phyloP scores from a whole-genome alignment of 2,113 vertebrate species.

The Saimiri boliviensis region DNA sequence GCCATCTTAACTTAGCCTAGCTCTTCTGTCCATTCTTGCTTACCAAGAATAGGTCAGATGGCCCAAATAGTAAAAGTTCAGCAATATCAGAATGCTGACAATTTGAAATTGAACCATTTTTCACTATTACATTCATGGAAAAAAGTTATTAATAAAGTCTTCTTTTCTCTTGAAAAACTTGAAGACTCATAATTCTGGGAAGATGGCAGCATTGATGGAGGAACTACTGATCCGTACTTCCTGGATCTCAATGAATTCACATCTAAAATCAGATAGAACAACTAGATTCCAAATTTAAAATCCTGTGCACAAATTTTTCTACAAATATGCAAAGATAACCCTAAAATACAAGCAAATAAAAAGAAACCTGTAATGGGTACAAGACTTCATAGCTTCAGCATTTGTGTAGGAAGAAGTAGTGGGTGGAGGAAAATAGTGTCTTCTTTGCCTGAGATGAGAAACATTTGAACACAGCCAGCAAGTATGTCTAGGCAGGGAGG shows the following conservation, averaged over 20 bases:
- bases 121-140: background rate
- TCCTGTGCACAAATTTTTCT: background rate
- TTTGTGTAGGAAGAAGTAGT: background rate
- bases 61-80: background rate
- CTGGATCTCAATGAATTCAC: background rate
- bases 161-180: background rate
- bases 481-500: background rate
- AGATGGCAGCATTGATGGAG: background rate
- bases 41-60: background rate
- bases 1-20: background rate
- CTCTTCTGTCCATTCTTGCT: background rate
- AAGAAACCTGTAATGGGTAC: background rate
- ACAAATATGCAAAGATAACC: background rate
- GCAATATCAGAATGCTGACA: background rate
- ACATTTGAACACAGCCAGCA: background rate
- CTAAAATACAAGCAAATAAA: background rate
- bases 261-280: background rate
- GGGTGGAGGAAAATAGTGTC: background rate
- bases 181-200: background rate
- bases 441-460: background rate
- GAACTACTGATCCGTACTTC: background rate
- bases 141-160: background rate
- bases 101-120: background rate
- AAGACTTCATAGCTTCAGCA: slow-evolving; percentile 11
- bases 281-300: background rate